phyloP scores from a whole-genome alignment of 1,140 invertebrate genomes.

The Leptopilina clavipes region DNA sequence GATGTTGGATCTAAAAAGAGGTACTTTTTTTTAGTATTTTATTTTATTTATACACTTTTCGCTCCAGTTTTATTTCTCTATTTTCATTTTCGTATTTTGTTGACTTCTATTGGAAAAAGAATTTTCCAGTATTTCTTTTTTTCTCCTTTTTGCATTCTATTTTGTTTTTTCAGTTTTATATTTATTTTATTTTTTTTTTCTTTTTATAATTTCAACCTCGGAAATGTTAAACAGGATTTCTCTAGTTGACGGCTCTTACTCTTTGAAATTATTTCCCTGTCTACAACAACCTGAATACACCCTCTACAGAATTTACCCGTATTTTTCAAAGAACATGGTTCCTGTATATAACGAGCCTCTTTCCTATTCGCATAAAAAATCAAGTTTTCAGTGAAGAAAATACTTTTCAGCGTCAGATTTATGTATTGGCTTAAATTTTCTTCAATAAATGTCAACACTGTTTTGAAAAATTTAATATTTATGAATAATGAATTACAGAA shows the following conservation, averaged over 20 bases:
- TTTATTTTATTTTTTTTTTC: background rate
- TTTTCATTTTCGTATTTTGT: background rate
- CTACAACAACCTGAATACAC: background rate
- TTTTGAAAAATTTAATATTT: background rate
- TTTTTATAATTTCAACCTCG: background rate
- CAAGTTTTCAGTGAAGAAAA: background rate
- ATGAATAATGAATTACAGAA: background rate
- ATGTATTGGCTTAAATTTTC: background rate
- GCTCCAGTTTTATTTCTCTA: too few relatives aligned
- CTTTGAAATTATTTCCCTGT: constrained; percentile 21
- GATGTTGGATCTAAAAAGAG: too few relatives aligned
- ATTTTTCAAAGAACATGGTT: constrained; percentile 8
- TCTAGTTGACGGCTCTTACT: constrained; percentile 13
- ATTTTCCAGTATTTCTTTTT: background rate
- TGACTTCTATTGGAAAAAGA: background rate
- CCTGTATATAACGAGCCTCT: background rate
- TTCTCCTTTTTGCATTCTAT: background rate
- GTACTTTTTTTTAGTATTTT: too few relatives aligned
- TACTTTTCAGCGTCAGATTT: background rate
- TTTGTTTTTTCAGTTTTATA: too few relatives aligned
- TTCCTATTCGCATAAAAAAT: constrained; percentile 3
- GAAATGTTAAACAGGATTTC: constrained; percentile 15
- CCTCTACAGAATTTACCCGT: background rate
- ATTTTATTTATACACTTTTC: too few relatives aligned
- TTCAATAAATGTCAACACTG: background rate